Percentiles rank a stretch among this genome's conserved stretches.
Evolutionary conservation across 2,888 invertebrate species (phyloP).

Genomic region (Limnephilus marmoratus): DNA sequence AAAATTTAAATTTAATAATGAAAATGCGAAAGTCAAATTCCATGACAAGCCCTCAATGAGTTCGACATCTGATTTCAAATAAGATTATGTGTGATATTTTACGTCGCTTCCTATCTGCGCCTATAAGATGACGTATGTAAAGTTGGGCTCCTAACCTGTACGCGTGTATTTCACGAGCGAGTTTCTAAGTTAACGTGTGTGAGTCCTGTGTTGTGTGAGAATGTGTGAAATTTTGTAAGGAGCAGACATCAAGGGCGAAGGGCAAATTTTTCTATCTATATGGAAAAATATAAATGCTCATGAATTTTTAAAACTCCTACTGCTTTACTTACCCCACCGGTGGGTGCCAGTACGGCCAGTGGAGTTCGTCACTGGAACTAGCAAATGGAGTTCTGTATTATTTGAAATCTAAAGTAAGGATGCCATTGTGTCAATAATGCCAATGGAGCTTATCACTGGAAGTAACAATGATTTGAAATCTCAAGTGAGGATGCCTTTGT

Average conservation of each 20-base stretch:
- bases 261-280: conserved; percentile 63
- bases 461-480: too few relatives aligned
- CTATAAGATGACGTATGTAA: conserved; percentile 18
- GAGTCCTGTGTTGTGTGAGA: not conserved
- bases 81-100: conserved; percentile 14
- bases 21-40: not conserved
- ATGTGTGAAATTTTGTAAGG: conserved; percentile 17
- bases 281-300: conserved; percentile 62
- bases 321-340: conserved; percentile 9
- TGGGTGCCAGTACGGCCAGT: not conserved
- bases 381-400: not conserved
- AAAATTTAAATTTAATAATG: not conserved
- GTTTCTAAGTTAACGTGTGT: not conserved
- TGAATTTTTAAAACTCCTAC: conserved; percentile 63
- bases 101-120: conserved; percentile 12
- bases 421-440: not conserved
- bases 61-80: not conserved
- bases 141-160: not conserved
- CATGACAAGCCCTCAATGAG: conserved; percentile 20
- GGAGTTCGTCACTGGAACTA: not conserved
- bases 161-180: not conserved
- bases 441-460: too few relatives aligned
- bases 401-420: not conserved
- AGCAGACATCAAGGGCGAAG: conserved; percentile 28
- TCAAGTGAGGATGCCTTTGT: too few relatives aligned